These are phyloP conservation scores for Sula dactylatra DNA, from an alignment of 2,113 vertebrate genomes.

Conservation along the genomic window DNA sequence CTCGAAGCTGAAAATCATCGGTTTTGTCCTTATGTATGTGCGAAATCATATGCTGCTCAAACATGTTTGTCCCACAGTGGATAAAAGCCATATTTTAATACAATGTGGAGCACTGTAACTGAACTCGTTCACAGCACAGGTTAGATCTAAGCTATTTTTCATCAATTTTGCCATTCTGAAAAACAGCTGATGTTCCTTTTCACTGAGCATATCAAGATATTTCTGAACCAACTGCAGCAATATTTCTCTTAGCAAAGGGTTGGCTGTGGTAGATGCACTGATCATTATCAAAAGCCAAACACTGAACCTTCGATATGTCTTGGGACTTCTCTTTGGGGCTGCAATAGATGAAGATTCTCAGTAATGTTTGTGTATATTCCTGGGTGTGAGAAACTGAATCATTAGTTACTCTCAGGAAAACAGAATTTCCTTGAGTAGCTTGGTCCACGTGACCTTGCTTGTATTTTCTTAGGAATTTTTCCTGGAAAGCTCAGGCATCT, in stretches of 20 bases:
- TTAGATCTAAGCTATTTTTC: neutral
- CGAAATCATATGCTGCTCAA: neutral
- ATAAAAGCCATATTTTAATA: neutral
- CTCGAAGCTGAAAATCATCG: neutral
- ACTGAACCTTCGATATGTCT: neutral
- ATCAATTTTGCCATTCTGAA: neutral
- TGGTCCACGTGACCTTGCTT: neutral
- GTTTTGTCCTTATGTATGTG: neutral
- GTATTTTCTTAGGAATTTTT: neutral
- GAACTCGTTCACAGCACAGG: neutral
- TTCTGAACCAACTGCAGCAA: neutral
- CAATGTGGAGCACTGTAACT: neutral
- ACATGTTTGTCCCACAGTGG: neutral
- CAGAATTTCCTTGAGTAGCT: neutral
- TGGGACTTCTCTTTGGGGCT: neutral
- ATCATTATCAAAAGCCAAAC: neutral
- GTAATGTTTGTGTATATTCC: neutral
- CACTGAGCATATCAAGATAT: neutral
- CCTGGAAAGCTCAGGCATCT: slow-evolving; percentile 2
- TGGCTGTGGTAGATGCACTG: neutral
- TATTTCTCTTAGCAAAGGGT: neutral
- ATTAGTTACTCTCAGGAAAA: neutral
- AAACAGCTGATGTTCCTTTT: neutral
- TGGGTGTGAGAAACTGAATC: neutral
- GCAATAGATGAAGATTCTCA: neutral